Evolutionary conservation across 2,888 invertebrate genomes (phyloP).

Genomic region (Drosophila ezoana): DNA sequence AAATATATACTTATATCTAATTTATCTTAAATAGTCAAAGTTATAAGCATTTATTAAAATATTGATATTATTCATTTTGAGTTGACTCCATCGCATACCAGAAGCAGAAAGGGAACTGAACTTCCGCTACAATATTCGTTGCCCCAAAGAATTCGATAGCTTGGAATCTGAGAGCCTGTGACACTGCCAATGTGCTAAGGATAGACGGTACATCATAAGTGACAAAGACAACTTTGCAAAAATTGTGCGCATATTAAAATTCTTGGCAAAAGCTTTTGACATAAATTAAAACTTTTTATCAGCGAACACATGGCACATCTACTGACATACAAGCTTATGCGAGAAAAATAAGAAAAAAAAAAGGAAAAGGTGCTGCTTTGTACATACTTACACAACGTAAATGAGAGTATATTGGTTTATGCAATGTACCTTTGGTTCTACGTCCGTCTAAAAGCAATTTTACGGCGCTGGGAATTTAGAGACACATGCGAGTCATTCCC

Average conservation of each 20-base stretch:
- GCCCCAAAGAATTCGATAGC: slow-evolving; percentile 55
- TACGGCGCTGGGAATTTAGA: too few species aligned
- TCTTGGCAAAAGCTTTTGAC: slow-evolving; percentile 84
- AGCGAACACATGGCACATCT: slow-evolving; percentile 44
- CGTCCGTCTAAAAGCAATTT: neutral
- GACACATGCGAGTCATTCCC: neutral
- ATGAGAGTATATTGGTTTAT: slow-evolving; percentile 9
- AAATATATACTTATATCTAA: neutral
- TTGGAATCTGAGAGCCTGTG: slow-evolving; percentile 27
- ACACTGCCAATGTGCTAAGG: slow-evolving; percentile 3
- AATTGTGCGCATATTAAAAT: slow-evolving; percentile 84
- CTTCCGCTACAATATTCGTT: slow-evolving; percentile 14
- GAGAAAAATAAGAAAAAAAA: slow-evolving; percentile 6
- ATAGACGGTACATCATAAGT: slow-evolving; percentile 38
- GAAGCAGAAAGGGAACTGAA: slow-evolving; percentile 11
- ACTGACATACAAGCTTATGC: slow-evolving; percentile 10
- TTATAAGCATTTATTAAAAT: too few species aligned
- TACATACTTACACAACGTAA: neutral
- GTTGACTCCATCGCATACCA: neutral
- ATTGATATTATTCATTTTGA: neutral
- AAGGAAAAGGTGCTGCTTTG: slow-evolving; percentile 23
- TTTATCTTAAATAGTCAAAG: too few species aligned
- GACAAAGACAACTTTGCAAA: slow-evolving; percentile 70
- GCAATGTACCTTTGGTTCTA: neutral
- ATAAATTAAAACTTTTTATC: slow-evolving; percentile 84